Percentiles rank a stretch among this genome's conserved stretches.
phyloP scores from a whole-genome alignment of 2,113 vertebrate species.

The Talpa occidentalis region DNA sequence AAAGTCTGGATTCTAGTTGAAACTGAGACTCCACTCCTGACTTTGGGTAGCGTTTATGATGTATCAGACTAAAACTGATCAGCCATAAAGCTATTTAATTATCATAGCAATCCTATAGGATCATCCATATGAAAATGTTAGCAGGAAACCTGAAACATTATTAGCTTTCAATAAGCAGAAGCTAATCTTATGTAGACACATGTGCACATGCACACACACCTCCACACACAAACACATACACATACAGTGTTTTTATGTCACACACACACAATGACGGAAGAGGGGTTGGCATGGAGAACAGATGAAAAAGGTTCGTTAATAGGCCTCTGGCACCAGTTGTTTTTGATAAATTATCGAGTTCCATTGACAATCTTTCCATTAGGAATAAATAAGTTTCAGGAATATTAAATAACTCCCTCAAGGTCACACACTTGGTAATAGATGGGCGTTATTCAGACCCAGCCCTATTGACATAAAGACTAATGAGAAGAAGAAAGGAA shows the following conservation, averaged over 20 bases:
- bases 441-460: background rate
- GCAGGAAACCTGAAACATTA: background rate
- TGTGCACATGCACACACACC: background rate
- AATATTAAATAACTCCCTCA: background rate
- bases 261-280: background rate
- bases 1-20: background rate
- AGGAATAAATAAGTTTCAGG: background rate
- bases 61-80: background rate
- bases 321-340: background rate
- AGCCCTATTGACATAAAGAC: background rate
- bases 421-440: background rate
- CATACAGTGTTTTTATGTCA: background rate
- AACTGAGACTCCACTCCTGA: background rate
- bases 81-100: background rate
- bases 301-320: background rate
- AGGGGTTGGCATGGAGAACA: background rate
- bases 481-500: background rate
- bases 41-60: background rate
- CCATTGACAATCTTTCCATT: background rate
- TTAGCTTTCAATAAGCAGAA: background rate
- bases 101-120: background rate
- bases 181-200: background rate
- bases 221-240: background rate
- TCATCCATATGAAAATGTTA: background rate
- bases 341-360: background rate